Percentiles rank a stretch among this genome's conserved stretches.
Evolutionary conservation across 1,140 invertebrate species (phyloP).

Genomic region (Oryctes rhinoceros): DNA sequence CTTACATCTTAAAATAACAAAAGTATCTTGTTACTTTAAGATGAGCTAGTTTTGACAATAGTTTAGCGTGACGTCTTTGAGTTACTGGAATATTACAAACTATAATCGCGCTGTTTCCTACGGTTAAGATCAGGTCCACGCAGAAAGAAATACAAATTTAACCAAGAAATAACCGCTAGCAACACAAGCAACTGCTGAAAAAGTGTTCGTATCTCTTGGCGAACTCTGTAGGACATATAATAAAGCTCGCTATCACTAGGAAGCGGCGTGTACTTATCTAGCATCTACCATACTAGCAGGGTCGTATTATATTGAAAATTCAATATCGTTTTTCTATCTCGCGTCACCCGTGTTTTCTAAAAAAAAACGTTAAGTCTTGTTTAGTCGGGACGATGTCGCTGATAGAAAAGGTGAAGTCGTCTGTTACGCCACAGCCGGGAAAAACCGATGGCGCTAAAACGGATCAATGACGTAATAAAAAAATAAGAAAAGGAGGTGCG

Average conservation of each 20-base stretch:
- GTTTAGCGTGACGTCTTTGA: no score
- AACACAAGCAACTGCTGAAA: no score
- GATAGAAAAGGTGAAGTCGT: background rate
- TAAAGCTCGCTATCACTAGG: background rate
- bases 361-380: background rate
- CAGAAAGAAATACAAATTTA: no score
- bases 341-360: background rate
- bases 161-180: no score
- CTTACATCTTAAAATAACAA: no score
- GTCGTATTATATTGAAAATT: background rate
- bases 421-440: background rate
- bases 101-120: no score
- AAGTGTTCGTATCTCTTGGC: no score
- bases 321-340: constrained; percentile 5
- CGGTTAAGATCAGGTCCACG: no score
- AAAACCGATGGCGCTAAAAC: background rate
- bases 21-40: no score
- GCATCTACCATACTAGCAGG: background rate
- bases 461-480: constrained; percentile 7
- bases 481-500: background rate
- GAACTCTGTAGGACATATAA: background rate
- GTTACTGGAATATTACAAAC: no score
- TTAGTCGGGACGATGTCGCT: background rate
- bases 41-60: no score
- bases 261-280: background rate